phyloP scores from a whole-genome alignment of 2,113 vertebrate genomes.

The Chlorodrepanis virens region DNA sequence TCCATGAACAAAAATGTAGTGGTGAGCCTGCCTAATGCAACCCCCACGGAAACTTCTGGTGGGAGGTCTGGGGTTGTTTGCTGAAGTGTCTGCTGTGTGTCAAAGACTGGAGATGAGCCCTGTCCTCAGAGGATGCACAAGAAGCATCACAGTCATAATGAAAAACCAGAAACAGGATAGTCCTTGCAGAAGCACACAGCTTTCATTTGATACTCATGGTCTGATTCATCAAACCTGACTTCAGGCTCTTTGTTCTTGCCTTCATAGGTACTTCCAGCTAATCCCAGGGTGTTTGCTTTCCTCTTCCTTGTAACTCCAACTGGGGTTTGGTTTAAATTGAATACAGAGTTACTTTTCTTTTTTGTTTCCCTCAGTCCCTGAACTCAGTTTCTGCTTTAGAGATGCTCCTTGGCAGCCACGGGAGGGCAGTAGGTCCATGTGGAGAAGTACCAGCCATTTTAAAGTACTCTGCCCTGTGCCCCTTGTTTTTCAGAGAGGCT shows the following conservation, averaged over 20 bases:
- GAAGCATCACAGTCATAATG: neutral
- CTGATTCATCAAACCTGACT: neutral
- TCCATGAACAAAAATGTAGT: neutral
- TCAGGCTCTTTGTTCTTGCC: neutral
- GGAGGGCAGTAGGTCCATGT: conserved; percentile 21
- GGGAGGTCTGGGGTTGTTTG: neutral
- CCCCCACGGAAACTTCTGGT: neutral
- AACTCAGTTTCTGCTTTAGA: neutral
- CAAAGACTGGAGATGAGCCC: neutral
- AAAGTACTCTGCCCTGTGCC: neutral
- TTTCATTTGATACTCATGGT: neutral
- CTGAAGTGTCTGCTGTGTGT: neutral
- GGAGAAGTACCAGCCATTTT: neutral
- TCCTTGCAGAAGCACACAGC: neutral
- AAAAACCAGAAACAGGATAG: neutral
- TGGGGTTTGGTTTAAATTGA: neutral
- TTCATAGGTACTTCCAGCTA: neutral
- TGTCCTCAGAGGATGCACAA: neutral
- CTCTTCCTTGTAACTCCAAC: neutral
- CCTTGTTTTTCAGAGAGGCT: neutral
- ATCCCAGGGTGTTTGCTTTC: neutral
- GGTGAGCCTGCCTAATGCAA: neutral
- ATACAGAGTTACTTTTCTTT: neutral
- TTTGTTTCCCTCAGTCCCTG: neutral
- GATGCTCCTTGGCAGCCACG: neutral